Percentiles rank a stretch among this genome's conserved stretches.
These are phyloP conservation scores for Matsumyia berberina DNA, from an alignment of 2,888 invertebrate genomes.

Conservation along the genomic window DNA sequence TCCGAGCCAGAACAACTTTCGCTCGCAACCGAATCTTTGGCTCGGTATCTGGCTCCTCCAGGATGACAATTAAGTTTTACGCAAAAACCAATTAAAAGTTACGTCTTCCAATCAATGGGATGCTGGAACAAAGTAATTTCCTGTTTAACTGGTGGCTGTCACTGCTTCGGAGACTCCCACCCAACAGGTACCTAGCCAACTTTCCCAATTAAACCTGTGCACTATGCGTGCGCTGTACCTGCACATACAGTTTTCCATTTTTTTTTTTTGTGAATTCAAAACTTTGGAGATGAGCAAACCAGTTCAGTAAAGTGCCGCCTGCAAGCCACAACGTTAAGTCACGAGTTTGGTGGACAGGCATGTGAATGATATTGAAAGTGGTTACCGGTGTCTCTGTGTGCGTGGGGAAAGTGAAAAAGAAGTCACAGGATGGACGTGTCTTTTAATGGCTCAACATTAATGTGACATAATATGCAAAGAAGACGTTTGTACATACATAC, in stretches of 20 bases:
- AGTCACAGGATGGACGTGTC: constrained; percentile 54
- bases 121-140: constrained; percentile 16
- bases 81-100: constrained; percentile 32
- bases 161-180: constrained; percentile 19
- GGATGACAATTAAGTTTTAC: constrained; percentile 21
- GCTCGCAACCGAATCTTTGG: not conserved
- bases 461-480: constrained; percentile 63
- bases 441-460: constrained; percentile 60
- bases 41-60: not conserved
- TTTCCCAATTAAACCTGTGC: constrained; percentile 17
- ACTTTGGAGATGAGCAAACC: constrained; percentile 58
- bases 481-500: no score
- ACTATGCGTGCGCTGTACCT: not conserved
- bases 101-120: not conserved
- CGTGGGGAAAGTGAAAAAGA: constrained; percentile 55
- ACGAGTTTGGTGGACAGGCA: constrained; percentile 56
- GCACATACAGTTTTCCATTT: constrained; percentile 1
- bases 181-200: constrained; percentile 12
- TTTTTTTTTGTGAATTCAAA: not conserved
- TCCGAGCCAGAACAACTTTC: constrained; percentile 29
- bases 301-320: constrained; percentile 40
- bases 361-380: constrained; percentile 51
- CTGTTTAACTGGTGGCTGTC: constrained; percentile 8
- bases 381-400: constrained; percentile 5
- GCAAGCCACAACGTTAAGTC: constrained; percentile 44